Base-by-base conservation (phyloP, 2,797 vertebrate species). In the Channallabes apus region DNA sequence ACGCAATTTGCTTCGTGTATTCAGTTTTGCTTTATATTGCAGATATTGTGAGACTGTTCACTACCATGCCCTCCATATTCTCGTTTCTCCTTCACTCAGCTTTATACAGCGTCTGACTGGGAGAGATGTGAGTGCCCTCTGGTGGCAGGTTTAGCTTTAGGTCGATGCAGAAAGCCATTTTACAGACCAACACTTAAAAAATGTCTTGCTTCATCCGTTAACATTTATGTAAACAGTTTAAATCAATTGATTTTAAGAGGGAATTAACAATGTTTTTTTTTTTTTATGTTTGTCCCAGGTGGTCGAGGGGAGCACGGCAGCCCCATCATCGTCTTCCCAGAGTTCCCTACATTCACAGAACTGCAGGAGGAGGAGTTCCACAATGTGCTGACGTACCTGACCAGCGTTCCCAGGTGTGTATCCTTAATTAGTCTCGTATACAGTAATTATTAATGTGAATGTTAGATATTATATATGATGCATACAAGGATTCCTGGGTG, bases 271-370 rank as follows among this genome's bases (percentile, higher is more conserved):
- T 59, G 20, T 6, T 59, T 68, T 6, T 58, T 71, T 15, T 6
- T 58, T 71, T 15, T 46, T 3, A 14, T 72, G 22, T 62, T 56
- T 82, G 62, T 29, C 29, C n/a, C 89, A 99, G 98, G 98, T 54
- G 98, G 98, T 62, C 93, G 97, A 92, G 97, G 96, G n/a, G 94
- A 95, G 88, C 96, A 97, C 89, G 97, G 97, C 86, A 97, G 96
- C 86, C 98, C 98, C 4, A 96, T 99, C 92, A 98, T 99, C 87
- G 96, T 98, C 77, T 99, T 99, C 93, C 98, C 98, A 76, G 97
- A 99, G 91, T 99, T 97, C 88, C 97, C 98, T 20, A 89, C 96
- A 41, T 99, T 99, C 90, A 94, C 96, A 0, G 97, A 99, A 78
- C 96, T 99, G 91, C 96, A 97, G 0, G 97, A 99, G 84, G 94